Evolutionary conservation across 2,888 invertebrate species (phyloP).

Genomic region (Adelognathus sp.): DNA sequence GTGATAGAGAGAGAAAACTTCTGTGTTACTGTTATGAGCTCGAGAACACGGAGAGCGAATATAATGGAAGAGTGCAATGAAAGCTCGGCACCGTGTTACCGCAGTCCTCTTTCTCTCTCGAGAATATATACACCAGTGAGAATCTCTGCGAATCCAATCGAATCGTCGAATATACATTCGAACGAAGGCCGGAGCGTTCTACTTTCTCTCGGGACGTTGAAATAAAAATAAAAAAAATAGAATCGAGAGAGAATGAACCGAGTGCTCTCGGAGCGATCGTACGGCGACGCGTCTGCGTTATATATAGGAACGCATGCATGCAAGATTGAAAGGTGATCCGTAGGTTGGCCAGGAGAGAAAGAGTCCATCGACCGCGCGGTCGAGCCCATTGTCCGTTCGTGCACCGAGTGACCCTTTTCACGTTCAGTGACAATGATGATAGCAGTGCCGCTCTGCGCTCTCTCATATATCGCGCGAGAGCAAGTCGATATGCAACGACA

Average conservation of each 20-base stretch:
- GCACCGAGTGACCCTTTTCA: constrained; percentile 58
- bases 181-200: constrained; percentile 27
- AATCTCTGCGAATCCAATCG: constrained; percentile 38
- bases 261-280: background rate
- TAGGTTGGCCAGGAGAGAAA: constrained; percentile 28
- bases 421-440: constrained; percentile 54
- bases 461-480: constrained; percentile 23
- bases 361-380: constrained; percentile 19
- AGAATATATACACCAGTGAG: background rate
- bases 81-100: background rate
- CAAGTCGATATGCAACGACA: constrained; percentile 39
- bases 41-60: constrained; percentile 12
- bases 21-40: constrained; percentile 21
- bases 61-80: constrained; percentile 38
- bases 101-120: background rate
- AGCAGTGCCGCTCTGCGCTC: constrained; percentile 33
- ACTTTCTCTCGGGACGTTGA: constrained; percentile 36
- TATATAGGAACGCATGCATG: background rate
- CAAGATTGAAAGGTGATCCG: constrained; percentile 53
- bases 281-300: constrained; percentile 9
- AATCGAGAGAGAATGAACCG: constrained; percentile 6
- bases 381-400: constrained; percentile 46
- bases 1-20: constrained; percentile 5
- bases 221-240: constrained; percentile 6
- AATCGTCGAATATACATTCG: constrained; percentile 35